These are phyloP conservation scores for Oreochromis spilurus DNA, from an alignment of 2,113 vertebrate genomes.

Conservation along the genomic window DNA sequence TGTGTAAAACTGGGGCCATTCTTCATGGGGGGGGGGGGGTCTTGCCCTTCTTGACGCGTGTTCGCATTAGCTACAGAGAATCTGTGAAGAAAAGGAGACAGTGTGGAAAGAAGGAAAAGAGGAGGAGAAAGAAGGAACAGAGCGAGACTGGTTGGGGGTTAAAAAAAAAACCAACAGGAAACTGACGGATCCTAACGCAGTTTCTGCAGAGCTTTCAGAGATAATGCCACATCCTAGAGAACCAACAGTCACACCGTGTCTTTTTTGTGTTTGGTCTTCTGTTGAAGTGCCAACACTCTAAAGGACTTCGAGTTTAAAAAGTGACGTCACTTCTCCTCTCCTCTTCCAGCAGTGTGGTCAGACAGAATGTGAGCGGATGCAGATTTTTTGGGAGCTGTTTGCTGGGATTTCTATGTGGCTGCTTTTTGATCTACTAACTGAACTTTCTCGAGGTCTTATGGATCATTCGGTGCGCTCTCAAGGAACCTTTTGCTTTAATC, in stretches of 20 bases:
- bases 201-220: constrained; percentile 54
- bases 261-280: constrained; percentile 2
- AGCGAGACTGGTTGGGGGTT: constrained; percentile 47
- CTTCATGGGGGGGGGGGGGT: background rate
- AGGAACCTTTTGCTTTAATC: constrained; percentile 48
- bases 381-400: constrained; percentile 55
- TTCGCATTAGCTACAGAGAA: constrained; percentile 28
- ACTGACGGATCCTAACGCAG: constrained; percentile 52
- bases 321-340: constrained; percentile 71
- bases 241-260: background rate
- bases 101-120: constrained; percentile 69
- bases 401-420: constrained; percentile 43
- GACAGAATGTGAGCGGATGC: constrained; percentile 73
- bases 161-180: constrained; percentile 70
- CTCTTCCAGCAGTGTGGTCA: constrained; percentile 46
- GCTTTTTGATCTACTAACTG: constrained; percentile 24
- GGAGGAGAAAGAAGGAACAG: constrained; percentile 63
- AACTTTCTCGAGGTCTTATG: constrained; percentile 40
- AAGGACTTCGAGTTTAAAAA: constrained; percentile 25
- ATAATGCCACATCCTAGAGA: constrained; percentile 36
- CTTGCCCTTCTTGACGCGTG: constrained; percentile 3
- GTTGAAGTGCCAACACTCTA: background rate
- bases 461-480: constrained; percentile 45
- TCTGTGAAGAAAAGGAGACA: constrained; percentile 54
- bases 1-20: background rate